Percentiles rank a stretch among this genome's conserved stretches.
These are phyloP conservation scores for Genyomyrus donnyi DNA, from an alignment of 2,113 vertebrate species.

Conservation along the genomic window DNA sequence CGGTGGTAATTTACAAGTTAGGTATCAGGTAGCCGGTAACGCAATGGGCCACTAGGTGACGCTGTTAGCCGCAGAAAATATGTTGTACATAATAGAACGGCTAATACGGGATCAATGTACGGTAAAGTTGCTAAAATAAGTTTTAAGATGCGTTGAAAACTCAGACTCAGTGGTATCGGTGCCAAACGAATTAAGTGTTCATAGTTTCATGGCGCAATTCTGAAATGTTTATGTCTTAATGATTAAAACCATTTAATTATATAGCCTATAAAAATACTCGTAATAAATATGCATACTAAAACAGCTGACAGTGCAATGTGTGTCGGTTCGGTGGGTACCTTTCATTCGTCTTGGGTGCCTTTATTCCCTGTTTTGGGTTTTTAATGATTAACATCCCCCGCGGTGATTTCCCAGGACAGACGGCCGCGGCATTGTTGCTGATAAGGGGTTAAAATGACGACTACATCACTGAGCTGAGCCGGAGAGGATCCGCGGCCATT, in stretches of 20 bases:
- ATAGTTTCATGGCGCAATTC: not conserved
- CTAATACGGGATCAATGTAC: not conserved
- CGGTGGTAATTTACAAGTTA: not conserved
- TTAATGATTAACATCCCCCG: not conserved
- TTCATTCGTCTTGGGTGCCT: not conserved
- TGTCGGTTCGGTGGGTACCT: not conserved
- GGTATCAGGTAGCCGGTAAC: not conserved
- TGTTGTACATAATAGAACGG: not conserved
- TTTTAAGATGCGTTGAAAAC: not conserved
- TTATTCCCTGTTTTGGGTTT: not conserved
- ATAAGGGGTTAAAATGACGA: slow-evolving; percentile 34
- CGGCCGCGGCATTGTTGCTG: not conserved
- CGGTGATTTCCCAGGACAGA: not conserved
- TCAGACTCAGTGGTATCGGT: not conserved
- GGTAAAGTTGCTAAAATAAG: not conserved
- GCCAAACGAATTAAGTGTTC: not conserved
- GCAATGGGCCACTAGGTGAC: not conserved
- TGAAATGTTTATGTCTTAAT: not conserved
- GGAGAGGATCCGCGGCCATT: slow-evolving; percentile 30
- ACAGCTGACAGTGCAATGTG: not conserved
- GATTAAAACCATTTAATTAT: not conserved
- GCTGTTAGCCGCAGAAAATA: not conserved
- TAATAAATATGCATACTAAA: not conserved
- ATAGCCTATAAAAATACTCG: not conserved
- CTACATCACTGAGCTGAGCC: slow-evolving; percentile 30